These are phyloP conservation scores for Neomonachus schauinslandi DNA, from an alignment of 2,113 vertebrate genomes.

Conservation along the genomic window DNA sequence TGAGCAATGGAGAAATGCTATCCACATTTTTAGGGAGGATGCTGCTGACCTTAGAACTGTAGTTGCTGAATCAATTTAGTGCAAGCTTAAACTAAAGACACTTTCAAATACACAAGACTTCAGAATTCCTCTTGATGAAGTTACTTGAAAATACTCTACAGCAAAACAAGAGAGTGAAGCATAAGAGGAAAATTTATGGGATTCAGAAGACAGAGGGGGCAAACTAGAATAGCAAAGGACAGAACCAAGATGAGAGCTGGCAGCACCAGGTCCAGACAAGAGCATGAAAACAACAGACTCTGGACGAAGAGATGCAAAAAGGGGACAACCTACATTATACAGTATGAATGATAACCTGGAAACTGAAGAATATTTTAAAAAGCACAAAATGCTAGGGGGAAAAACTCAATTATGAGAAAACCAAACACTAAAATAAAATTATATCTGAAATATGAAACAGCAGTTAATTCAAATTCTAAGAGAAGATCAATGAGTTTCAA, in stretches of 20 bases:
- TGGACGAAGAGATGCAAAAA: not conserved
- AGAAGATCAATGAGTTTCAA: not conserved
- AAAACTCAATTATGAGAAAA: not conserved
- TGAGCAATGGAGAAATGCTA: not conserved
- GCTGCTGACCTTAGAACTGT: not conserved
- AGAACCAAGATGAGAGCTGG: not conserved
- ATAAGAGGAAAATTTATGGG: not conserved
- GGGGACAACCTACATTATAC: not conserved
- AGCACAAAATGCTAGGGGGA: not conserved
- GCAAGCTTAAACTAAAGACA: not conserved
- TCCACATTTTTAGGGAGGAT: not conserved
- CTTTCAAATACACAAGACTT: not conserved
- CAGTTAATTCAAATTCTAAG: not conserved
- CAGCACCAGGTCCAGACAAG: not conserved
- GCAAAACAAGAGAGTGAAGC: not conserved
- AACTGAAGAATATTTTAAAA: not conserved
- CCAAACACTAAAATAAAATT: not conserved
- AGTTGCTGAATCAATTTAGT: not conserved
- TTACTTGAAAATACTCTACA: not conserved
- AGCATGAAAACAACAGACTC: not conserved
- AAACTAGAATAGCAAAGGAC: not conserved
- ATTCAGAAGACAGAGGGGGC: not conserved
- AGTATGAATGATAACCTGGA: not conserved
- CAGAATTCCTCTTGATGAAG: not conserved
- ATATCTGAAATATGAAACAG: conserved; percentile 31